Base-by-base conservation (phyloP, 2,113 vertebrate species). In the Rhea pennata region DNA sequence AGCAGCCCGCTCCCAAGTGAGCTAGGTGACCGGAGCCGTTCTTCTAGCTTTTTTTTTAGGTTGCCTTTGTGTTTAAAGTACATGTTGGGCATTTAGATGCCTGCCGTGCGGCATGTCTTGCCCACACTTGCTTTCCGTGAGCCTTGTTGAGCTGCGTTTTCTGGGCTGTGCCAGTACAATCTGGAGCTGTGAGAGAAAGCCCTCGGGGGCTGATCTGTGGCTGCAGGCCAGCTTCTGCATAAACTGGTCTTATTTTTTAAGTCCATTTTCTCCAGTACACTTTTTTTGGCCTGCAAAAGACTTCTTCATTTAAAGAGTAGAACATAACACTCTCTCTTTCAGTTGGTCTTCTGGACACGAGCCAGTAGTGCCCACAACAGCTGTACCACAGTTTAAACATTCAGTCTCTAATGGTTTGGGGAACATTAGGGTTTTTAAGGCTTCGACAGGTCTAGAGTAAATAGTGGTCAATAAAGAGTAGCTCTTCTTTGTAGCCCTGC, bases 351-450 rank as follows among this genome's bases (percentile, higher is more conserved):
- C 58, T 97, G 96, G 98, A 93, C 66, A 48, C 1, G 29, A 80
- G 97, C 98, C 97, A 97, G 95, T 64, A 74, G 75, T 88, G 96
- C 96, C 96, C 92, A 91, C 84, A 98, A 95, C 97, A 98, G 95
- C 97, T 97, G 96, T 95, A 94, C 94, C 96, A 84, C 92, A 98
- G 96, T 98, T 97, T 97, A 97, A 98, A 95, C 93, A 96, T 97
- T 95, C 65, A 89, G 92, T 92, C 97, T 98, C 79, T 87, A 94
- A 93, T 86, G 88, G 94, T 96, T 97, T 90, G 92, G 92, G 96
- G 90, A 98, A 96, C 96, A 96, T 96, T 97, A 92, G 84, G 92
- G 95, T 95, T 93, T 97, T 97, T 95, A 97, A 98, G 96, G 94
- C 95, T 97, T 95, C 93, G 90, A 87, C 92, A 95, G 93, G 84